phyloP scores from a whole-genome alignment of 1,140 invertebrate species.

The Drosophila lacteicornis region DNA sequence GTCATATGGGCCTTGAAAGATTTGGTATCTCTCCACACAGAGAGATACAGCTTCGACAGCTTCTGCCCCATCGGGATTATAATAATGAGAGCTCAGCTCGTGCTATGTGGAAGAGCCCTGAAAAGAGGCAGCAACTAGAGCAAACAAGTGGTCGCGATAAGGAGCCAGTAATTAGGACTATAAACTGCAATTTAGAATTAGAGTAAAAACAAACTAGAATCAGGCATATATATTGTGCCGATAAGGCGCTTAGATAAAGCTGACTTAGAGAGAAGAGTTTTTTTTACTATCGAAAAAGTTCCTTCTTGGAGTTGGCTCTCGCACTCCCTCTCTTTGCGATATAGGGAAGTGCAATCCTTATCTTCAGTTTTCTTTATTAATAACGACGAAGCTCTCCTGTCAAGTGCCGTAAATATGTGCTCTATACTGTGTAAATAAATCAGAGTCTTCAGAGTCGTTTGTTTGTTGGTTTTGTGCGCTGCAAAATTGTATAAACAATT shows the following conservation, averaged over 20 bases:
- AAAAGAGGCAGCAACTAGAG: slow-evolving; percentile 28
- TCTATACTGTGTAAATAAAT: slow-evolving; percentile 18
- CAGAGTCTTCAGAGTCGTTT: background rate
- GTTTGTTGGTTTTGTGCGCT: slow-evolving; percentile 19
- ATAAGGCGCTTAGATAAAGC: slow-evolving; percentile 31
- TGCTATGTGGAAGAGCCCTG: background rate
- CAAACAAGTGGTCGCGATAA: slow-evolving; percentile 44
- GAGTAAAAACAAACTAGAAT: slow-evolving; percentile 36
- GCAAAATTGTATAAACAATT: slow-evolving; percentile 30
- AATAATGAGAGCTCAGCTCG: slow-evolving; percentile 1
- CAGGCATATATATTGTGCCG: slow-evolving; percentile 16
- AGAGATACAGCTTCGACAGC: slow-evolving; percentile 40
- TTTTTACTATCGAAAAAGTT: slow-evolving; percentile 1
- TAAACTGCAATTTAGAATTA: slow-evolving; percentile 66
- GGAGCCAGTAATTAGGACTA: slow-evolving; percentile 38
- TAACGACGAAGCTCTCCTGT: slow-evolving; percentile 22
- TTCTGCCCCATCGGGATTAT: slow-evolving; percentile 29
- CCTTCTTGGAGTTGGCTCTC: slow-evolving; percentile 12
- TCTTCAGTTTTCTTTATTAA: slow-evolving; percentile 7
- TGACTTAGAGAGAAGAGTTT: background rate
- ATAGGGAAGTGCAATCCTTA: slow-evolving; percentile 1
- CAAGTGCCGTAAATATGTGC: slow-evolving; percentile 32
- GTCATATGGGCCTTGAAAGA: slow-evolving; percentile 37
- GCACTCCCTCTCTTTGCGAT: background rate
- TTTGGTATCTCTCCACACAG: slow-evolving; percentile 9